phyloP scores from a whole-genome alignment of 2,888 invertebrate genomes.

The Chromoteleia sp. region DNA sequence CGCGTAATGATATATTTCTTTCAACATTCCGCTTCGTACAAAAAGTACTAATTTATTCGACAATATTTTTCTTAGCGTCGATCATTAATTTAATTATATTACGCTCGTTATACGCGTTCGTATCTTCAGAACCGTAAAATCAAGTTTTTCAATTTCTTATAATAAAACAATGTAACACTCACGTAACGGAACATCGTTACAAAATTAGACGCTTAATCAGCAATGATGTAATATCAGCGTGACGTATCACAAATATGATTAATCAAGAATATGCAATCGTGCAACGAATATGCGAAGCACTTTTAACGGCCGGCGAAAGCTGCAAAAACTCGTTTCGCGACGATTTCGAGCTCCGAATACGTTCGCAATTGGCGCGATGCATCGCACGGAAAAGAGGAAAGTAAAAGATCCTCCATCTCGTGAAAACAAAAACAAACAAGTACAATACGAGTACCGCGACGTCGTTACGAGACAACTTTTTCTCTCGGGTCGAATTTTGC shows the following conservation, averaged over 20 bases:
- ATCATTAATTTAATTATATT: no score
- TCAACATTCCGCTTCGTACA: no score
- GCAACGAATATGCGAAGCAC: background rate
- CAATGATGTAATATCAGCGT: conserved; percentile 13
- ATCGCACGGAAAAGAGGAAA: conserved; percentile 42
- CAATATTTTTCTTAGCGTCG: no score
- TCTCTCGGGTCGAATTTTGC: conserved; percentile 49
- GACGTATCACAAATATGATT: conserved; percentile 23
- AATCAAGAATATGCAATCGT: conserved; percentile 17
- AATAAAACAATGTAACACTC: no score
- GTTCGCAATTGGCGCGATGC: conserved; percentile 32
- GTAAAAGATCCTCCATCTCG: conserved; percentile 44
- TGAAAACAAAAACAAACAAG: conserved; percentile 49
- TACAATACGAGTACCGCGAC: conserved; percentile 30
- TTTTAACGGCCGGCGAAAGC: conserved; percentile 33
- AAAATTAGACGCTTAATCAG: conserved; percentile 13
- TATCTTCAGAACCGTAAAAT: no score
- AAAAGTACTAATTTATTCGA: no score
- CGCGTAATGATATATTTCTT: no score
- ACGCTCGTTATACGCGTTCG: no score
- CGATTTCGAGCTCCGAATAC: conserved; percentile 13
- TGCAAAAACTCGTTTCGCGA: conserved; percentile 40
- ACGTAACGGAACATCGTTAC: no score
- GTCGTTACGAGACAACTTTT: conserved; percentile 46
- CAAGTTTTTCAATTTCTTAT: no score